phyloP scores from a whole-genome alignment of 2,797 vertebrate species.

The Otolemur crassicaudatus region DNA sequence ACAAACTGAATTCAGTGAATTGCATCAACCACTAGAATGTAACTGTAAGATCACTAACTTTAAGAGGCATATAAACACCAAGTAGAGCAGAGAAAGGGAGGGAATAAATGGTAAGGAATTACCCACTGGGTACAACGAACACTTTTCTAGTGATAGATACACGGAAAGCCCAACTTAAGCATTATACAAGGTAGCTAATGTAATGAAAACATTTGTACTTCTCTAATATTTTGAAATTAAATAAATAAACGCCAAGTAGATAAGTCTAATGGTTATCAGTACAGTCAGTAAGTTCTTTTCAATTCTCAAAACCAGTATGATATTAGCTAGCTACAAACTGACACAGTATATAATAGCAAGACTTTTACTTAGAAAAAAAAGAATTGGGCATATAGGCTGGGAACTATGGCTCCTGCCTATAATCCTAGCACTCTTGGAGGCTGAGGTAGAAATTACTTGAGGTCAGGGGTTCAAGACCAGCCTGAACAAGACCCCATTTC shows the following conservation, averaged over 20 bases:
- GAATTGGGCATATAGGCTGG: background rate
- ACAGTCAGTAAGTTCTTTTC: constrained; percentile 4
- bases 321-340: constrained; percentile 12
- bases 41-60: background rate
- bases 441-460: too few species aligned
- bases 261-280: background rate
- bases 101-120: too few species aligned
- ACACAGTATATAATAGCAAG: constrained; percentile 31
- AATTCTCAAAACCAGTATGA: background rate
- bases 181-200: too few species aligned
- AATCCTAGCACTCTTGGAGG: too few species aligned
- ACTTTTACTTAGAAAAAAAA: constrained; percentile 11
- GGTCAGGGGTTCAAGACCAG: too few species aligned
- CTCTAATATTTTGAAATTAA: too few species aligned
- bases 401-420: too few species aligned
- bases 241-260: background rate
- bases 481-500: too few species aligned
- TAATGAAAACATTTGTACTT: too few species aligned
- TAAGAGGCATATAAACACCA: background rate
- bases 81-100: background rate
- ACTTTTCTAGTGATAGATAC: too few species aligned
- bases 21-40: background rate
- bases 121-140: too few species aligned
- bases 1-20: constrained; percentile 14
- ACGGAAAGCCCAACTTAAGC: too few species aligned